Percentiles rank a stretch among this genome's conserved stretches.
Conservation (phyloP, 2,888 invertebrate species). For the Belgica antarctica region DNA sequence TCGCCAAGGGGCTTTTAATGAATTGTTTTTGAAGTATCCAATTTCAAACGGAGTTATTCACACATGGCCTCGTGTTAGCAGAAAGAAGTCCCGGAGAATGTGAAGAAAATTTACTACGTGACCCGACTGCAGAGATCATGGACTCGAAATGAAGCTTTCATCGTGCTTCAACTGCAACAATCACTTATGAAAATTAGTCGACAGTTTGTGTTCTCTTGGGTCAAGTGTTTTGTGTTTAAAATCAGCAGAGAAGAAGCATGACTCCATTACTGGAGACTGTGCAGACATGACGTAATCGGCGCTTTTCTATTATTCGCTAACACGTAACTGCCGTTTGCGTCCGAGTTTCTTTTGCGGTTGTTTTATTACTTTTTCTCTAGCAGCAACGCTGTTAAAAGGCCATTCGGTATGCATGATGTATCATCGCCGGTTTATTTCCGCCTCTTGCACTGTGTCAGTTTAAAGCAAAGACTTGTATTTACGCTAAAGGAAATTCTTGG, state of each 20-base stretch:
- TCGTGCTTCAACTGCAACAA: constrained; percentile 32
- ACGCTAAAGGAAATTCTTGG: constrained; percentile 12
- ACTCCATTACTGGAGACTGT: constrained; percentile 11
- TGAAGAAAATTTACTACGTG: constrained; percentile 34
- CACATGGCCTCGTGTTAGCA: constrained; percentile 12
- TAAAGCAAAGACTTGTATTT: not conserved
- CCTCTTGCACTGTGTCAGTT: constrained; percentile 7
- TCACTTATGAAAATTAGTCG: constrained; percentile 43
- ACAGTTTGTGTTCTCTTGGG: not conserved
- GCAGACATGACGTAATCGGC: not conserved
- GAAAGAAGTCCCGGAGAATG: constrained; percentile 21
- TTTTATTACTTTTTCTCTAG: constrained; percentile 22
- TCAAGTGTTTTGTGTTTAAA: not conserved
- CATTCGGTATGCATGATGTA: constrained; percentile 39
- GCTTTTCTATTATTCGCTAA: too few species aligned
- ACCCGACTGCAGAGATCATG: constrained; percentile 18
- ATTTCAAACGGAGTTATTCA: constrained; percentile 27
- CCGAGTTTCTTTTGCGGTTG: not conserved
- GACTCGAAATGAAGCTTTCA: constrained; percentile 30
- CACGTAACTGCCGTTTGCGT: too few species aligned
- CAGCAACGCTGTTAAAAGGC: constrained; percentile 23
- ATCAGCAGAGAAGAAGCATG: not conserved
- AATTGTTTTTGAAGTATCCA: constrained; percentile 43
- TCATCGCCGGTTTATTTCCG: constrained; percentile 33
- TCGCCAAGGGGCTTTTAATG: constrained; percentile 40